Evolutionary conservation across 2,797 vertebrate species (phyloP).

Genomic region (Poecilia gillii): DNA sequence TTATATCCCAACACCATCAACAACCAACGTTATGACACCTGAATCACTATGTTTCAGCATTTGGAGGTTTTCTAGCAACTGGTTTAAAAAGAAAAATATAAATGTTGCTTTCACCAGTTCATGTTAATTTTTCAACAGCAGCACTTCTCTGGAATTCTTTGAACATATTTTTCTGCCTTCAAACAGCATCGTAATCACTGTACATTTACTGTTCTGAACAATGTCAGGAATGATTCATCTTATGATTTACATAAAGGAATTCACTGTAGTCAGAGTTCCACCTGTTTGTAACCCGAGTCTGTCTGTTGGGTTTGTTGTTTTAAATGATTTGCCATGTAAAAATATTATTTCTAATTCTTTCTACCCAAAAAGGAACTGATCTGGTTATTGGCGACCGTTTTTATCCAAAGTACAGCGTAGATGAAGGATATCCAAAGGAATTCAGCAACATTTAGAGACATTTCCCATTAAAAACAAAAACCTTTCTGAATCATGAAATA

Average conservation of each 20-base stretch:
- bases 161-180: neutral
- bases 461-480: neutral
- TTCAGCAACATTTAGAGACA: neutral
- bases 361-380: neutral
- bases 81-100: neutral
- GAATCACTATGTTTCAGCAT: neutral
- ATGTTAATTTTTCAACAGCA: neutral
- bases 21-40: neutral
- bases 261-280: neutral
- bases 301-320: neutral
- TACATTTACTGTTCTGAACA: neutral
- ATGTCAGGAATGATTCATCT: neutral
- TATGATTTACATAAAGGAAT: neutral
- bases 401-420: neutral
- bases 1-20: neutral
- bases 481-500: slow-evolving; percentile 8
- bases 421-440: slow-evolving; percentile 10
- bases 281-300: neutral
- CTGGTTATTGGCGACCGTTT: neutral
- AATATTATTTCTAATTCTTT: neutral
- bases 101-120: neutral
- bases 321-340: neutral
- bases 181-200: neutral
- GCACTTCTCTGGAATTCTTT: neutral
- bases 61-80: neutral